Evolutionary conservation across 1,140 invertebrate genomes (phyloP).

Genomic region (Octopus sinensis): DNA sequence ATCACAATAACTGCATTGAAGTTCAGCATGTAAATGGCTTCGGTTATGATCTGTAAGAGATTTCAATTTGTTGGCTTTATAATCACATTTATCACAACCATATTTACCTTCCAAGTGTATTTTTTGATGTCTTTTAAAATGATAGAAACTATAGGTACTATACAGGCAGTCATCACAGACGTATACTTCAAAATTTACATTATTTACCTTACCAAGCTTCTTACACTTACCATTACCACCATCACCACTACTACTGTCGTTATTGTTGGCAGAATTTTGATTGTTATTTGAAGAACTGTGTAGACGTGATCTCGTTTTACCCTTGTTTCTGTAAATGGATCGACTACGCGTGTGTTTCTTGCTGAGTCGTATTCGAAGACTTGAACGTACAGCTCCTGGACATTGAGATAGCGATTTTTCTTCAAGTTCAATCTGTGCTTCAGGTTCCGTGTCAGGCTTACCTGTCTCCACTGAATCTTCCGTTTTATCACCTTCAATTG

Average conservation of each 20-base stretch:
- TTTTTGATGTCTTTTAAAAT: constrained; percentile 25
- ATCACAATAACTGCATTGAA: constrained; percentile 61
- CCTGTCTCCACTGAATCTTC: too few relatives aligned
- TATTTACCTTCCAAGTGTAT: constrained; percentile 28
- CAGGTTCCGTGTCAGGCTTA: too few relatives aligned
- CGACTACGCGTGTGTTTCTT: neutral
- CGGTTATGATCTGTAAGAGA: constrained; percentile 49
- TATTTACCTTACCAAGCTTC: constrained; percentile 4
- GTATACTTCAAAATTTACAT: constrained; percentile 16
- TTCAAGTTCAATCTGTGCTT: too few relatives aligned
- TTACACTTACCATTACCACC: neutral
- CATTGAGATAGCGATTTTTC: neutral
- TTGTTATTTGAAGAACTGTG: neutral
- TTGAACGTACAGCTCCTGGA: neutral
- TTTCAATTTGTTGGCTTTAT: constrained; percentile 38
- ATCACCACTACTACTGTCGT: neutral
- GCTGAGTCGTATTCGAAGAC: constrained; percentile 6
- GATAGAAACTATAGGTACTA: constrained; percentile 18
- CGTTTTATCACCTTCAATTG: too few relatives aligned
- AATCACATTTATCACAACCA: constrained; percentile 40
- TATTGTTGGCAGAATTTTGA: neutral
- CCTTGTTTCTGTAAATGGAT: neutral
- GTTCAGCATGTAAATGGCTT: constrained; percentile 58
- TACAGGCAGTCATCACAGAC: constrained; percentile 29
- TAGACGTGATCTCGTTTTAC: neutral